Evolutionary conservation across 1,140 invertebrate genomes (phyloP), one percentile per base, ranked within the genome.

Genomic region (Zaprionus nigranus): DNA sequence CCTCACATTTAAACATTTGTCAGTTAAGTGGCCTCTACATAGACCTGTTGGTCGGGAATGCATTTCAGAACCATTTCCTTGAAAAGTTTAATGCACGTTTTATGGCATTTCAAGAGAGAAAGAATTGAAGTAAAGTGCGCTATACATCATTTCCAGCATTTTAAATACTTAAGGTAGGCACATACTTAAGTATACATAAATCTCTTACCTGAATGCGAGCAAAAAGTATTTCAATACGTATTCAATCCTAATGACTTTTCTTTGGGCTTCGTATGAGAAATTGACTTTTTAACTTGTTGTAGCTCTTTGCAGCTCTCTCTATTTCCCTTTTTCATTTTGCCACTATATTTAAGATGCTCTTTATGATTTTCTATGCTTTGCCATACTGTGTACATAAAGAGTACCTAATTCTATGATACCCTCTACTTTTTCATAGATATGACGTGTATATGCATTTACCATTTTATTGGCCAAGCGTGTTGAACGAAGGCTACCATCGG

Each of bases 21-120:
- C n/a, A 51, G 46, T 24, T 51, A 51, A 51, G 46, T 51, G 22
- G 46, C 20, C 20, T 51, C 20, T 15, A 56, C 53, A n/a, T 5
- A 7, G 26, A 80, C 64, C 81, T 84, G 61, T 73, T 84, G 65
- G 77, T 56, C 70, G 49, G 76, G 72, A 80, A 64, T 80, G 81
- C 81, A 80, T 80, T 78, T 83, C 73, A 83, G 64, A 43, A 65
- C 51, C 17, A 49, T 79, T 82, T 83, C 51, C 72, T 76, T 60
- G 53, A 83, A 80, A 69, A 56, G 81, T 78, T 73, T 84, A 77
- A 84, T 83, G 81, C 67, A 80, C 72, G 73, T 80, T 83, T 84
- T 80, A 84, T 80, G 62, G 72, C 81, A 65, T 46, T 17, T 20
- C 9, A 15, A 11, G 3, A 28, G 30, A 20, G 9, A 26, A 9